Evolutionary conservation across 2,888 invertebrate species (phyloP).

Genomic region (Glaucopsyche alexis): DNA sequence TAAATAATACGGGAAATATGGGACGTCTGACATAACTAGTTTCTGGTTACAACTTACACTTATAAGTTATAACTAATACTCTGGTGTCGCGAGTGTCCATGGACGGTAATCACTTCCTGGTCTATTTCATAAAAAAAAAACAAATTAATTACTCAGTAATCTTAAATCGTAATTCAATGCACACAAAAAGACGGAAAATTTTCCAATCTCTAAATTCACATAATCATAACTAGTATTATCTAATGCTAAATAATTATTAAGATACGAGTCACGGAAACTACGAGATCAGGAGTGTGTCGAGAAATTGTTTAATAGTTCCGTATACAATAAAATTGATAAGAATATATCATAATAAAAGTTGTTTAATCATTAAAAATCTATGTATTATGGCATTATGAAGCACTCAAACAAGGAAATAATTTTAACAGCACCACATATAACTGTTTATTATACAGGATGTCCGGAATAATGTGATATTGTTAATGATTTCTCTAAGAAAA

Average conservation of each 20-base stretch:
- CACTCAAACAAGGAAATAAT: background rate
- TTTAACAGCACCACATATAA: background rate
- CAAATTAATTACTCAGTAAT: background rate
- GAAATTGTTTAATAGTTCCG: slow-evolving; percentile 2
- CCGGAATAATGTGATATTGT: background rate
- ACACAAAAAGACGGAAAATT: slow-evolving; percentile 12
- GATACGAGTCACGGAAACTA: background rate
- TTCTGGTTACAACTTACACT: too few species aligned
- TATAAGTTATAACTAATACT: too few species aligned
- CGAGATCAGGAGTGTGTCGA: background rate
- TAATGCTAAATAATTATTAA: background rate
- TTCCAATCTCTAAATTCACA: slow-evolving; percentile 13
- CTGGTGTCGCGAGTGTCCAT: too few species aligned
- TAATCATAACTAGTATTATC: slow-evolving; percentile 4
- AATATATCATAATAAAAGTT: background rate
- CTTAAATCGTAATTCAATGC: background rate
- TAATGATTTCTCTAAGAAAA: background rate
- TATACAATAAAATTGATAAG: background rate
- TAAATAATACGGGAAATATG: too few species aligned
- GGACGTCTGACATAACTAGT: too few species aligned
- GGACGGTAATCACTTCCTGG: too few species aligned
- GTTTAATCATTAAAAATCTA: background rate
- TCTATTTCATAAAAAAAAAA: background rate
- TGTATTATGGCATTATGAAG: background rate
- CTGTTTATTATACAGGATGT: background rate